Base-by-base conservation (phyloP, 1,140 invertebrate species). In the Sycophaga agraensis region DNA sequence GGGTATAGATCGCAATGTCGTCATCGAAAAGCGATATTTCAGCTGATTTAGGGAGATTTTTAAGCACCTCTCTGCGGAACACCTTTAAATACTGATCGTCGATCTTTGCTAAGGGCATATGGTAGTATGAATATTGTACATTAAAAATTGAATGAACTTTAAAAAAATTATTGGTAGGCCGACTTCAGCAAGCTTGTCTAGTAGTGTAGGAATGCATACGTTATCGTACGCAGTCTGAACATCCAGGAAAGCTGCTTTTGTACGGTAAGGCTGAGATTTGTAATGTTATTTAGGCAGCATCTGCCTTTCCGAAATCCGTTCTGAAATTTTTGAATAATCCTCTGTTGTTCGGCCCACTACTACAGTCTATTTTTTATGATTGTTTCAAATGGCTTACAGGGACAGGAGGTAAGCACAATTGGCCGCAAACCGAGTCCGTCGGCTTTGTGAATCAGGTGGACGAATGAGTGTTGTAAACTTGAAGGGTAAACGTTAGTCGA, bases 391-490 rank as follows among this genome's bases (percentile, higher is more conserved):
- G 59, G 31, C 26, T 68, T 68, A 34, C 54, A 57, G 0, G 66
- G 4, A 22, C 61, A 64, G 16, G 65, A 60, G 6, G 66, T 54
- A 17, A 68, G 56, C 3, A 59, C 51, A 12, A 65, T 65, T 12
- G 66, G 64, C 21, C 59, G 40, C 3, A 56, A 43, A 16, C 51
- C 62, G 14, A 4, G 2, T 2, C 48, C 31, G 24, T 66, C 57
- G 12, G 34, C 34, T 31, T 61, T 63, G 2, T 53, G 40, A 12
- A 65, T 65, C 17, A 63, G 48, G 22, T 59, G 61, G 14, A 64
- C 37, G n/a, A 50, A 48, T 17, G 49, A 53, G 4, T 59, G 16
- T 35, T 49, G 40, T 59, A 58, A 65, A 7, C 37, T 43, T 14
- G 46, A 26, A 4, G 66, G 58, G 28, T 62, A 67, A 0, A 11